Evolutionary conservation across 2,113 vertebrate species (phyloP), one percentile per base, ranked within the genome.

Genomic region (Redunca redunca): DNA sequence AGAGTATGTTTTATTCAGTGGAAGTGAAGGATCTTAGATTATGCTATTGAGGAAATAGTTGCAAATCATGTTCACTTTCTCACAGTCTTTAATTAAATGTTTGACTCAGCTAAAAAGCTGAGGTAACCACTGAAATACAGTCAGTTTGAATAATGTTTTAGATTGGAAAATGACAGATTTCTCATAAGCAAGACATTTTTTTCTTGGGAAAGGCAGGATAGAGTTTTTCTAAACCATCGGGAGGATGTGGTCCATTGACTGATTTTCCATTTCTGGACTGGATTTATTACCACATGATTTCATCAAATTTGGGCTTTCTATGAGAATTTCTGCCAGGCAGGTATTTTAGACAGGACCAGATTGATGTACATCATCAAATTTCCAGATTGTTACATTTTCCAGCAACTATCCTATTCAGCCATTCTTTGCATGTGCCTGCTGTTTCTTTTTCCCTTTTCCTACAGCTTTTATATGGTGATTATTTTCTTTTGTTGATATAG

Each of bases 281-380:
- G 98, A 98, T 98, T 99, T 99, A 98, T 97, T 98, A 98, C 98
- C 98, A 95, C 98, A 98, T 98, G 98, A 99, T 98, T 98, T 99
- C 98, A 99, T 98, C 98, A 98, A 97, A 97, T 96, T 98, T 92
- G 97, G 98, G 95, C 97, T 91, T 96, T 67, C 97, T 77, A 77
- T 93, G 88, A 90, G 96, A 94, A 95, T 97, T 98, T 98, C 96
- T 98, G 96, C 97, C 97, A 98, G 97, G 87, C 91, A 98, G 84
- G 92, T 97, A 98, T 91, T 98, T 98, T 90, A 98, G 97, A 98
- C 92, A 98, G 95, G 95, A 92, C 94, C 46, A 95, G 98, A 98
- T 98, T 98, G 86, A 82, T 2, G 87, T 96, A 98, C 4, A 97
- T 98, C 98, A 96, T 98, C 97, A 97, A 97, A 98, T 98, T 99